Evolutionary conservation across 1,140 invertebrate species (phyloP).

Genomic region (Pseudomyrmex flavicornis): DNA sequence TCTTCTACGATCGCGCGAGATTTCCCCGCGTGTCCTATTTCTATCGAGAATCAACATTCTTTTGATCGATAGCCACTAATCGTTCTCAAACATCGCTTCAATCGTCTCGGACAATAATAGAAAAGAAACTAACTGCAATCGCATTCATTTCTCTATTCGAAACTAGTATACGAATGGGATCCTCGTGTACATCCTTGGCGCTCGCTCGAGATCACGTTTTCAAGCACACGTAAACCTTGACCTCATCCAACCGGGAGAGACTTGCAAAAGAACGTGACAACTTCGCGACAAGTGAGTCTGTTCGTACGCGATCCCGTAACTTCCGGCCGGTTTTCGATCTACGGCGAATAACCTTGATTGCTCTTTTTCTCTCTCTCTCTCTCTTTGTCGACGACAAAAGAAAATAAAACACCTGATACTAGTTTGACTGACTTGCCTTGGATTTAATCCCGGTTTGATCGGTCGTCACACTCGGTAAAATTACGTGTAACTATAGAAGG

Average conservation of each 20-base stretch:
- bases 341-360: not conserved
- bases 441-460: not conserved
- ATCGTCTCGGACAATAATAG: too few relatives aligned
- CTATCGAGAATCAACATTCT: not conserved
- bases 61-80: too few relatives aligned
- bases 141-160: not conserved
- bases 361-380: not conserved
- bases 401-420: not conserved
- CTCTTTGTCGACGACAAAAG: too few relatives aligned
- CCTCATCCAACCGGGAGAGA: slow-evolving; percentile 37
- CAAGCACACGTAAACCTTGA: slow-evolving; percentile 63
- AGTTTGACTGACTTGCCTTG: not conserved
- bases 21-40: not conserved
- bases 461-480: not conserved
- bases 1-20: not conserved
- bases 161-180: not conserved
- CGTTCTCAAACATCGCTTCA: too few relatives aligned
- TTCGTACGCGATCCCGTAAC: not conserved
- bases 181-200: not conserved
- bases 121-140: not conserved
- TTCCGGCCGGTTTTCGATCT: not conserved
- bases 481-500: not conserved
- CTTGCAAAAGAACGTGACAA: slow-evolving; percentile 25
- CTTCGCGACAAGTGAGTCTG: not conserved
- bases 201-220: slow-evolving; percentile 18